Percentiles rank a stretch among this genome's conserved stretches.
Evolutionary conservation across 1,140 invertebrate genomes (phyloP).

Genomic region (Arctopsyche grandis): DNA sequence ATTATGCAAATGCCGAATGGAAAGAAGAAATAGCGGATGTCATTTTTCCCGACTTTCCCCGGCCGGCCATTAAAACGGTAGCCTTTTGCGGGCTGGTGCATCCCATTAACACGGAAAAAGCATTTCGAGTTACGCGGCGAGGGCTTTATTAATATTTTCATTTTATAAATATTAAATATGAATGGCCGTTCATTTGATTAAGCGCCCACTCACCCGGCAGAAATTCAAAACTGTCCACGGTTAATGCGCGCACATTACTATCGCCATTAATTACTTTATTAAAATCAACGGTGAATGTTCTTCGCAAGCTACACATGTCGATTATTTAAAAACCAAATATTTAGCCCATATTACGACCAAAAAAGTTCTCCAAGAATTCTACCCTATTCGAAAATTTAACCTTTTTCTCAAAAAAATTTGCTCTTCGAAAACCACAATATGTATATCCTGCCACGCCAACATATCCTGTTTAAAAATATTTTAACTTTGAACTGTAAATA

Average conservation of each 20-base stretch:
- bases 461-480: too few relatives aligned
- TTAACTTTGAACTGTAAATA: too few relatives aligned
- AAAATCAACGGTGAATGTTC: too few relatives aligned
- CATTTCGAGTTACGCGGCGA: slow-evolving; percentile 7
- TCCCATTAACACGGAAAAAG: slow-evolving; percentile 34
- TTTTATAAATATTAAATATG: background rate
- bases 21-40: slow-evolving; percentile 37
- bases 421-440: too few relatives aligned
- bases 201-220: background rate
- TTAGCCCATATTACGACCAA: too few relatives aligned
- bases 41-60: slow-evolving; percentile 47
- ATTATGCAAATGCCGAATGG: slow-evolving; percentile 50
- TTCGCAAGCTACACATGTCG: too few relatives aligned
- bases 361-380: too few relatives aligned
- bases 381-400: too few relatives aligned
- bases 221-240: background rate
- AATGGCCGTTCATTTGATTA: background rate
- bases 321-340: too few relatives aligned
- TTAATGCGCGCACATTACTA: background rate
- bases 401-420: too few relatives aligned
- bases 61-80: slow-evolving; percentile 47
- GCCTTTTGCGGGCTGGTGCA: slow-evolving; percentile 46
- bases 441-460: too few relatives aligned
- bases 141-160: slow-evolving; percentile 18
- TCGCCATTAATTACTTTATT: too few relatives aligned